phyloP scores from a whole-genome alignment of 2,888 invertebrate genomes.

The Protonemura montana region DNA sequence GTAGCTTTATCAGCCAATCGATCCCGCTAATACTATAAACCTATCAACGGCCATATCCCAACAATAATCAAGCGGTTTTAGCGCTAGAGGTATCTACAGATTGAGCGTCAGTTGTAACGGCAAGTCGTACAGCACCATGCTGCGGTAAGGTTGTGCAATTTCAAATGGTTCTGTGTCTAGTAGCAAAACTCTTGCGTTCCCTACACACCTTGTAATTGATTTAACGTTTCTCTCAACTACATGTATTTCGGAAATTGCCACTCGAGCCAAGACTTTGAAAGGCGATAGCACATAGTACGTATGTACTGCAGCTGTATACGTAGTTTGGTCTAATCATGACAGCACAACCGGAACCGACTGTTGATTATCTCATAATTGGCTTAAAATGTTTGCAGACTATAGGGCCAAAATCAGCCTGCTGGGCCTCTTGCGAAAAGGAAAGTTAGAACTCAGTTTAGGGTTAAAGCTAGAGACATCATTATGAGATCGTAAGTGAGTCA shows the following conservation, averaged over 20 bases:
- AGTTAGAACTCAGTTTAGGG: neutral
- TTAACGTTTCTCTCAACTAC: conserved; percentile 2
- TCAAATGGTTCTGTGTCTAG: neutral
- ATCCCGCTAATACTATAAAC: conserved; percentile 12
- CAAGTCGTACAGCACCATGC: neutral
- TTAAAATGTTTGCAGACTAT: neutral
- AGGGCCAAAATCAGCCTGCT: neutral
- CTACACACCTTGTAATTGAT: neutral
- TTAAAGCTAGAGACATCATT: neutral
- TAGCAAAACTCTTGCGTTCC: neutral
- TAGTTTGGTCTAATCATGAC: neutral
- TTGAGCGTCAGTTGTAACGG: neutral
- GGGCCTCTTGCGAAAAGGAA: neutral
- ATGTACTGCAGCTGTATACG: neutral
- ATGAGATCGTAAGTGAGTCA: neutral
- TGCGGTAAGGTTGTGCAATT: neutral
- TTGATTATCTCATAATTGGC: neutral
- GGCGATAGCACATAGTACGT: too few species aligned
- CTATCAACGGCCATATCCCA: neutral
- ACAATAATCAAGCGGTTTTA: conserved; percentile 4
- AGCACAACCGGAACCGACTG: neutral
- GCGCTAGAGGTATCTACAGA: neutral
- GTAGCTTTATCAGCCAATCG: conserved; percentile 12
- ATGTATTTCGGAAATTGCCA: conserved; percentile 12
- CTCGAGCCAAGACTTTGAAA: neutral